Base-by-base conservation (phyloP, 1,140 invertebrate species). In the Chionoecetes opilio region DNA sequence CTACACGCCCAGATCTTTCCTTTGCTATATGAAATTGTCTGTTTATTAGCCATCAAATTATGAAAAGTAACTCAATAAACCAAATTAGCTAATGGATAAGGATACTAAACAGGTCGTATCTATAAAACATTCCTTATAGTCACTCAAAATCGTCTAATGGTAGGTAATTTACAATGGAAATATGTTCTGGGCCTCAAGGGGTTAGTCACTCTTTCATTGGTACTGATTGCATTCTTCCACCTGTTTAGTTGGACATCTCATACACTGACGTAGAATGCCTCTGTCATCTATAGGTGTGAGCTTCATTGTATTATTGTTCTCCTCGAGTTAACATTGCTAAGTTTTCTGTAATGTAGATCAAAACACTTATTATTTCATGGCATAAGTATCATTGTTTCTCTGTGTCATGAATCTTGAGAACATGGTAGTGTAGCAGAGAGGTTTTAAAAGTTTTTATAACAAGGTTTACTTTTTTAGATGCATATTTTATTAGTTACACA, bases 281-380 rank as follows among this genome's bases (percentile, higher is more conserved):
- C n/a, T n/a, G 63, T 75, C 63, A 75, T n/a, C 26, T n/a, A 75
- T 75, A n/a, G 21, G 11, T 75, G 21, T 75, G 26, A 75, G 11
- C 8, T 2, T 75, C 26, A 75, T 75, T 75, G 63, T 75, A 26
- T 75, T 75, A 17, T 75, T 75, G n/a, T 75, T 75, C n/a, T 75
- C 63, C n/a, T 75, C 63, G 6, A 21, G n/a, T 17, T 75, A 75
- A 75, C 63, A 75, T 5, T 75, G n/a, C n/a, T 75, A 26, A 75
- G 63, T 75, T 75, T 75, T 53, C 46, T 75, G 63, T 75, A 75
- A 75, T 75, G n/a, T 75, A 75, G 63, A 75, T 75, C n/a, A 75
- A 75, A 75, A 26, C n/a, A 53, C 46, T 17, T 53, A n/a, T 75
- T 75, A n/a, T n/a, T 75, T n/a, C 21, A n/a, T 75, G 63, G 21